Conservation (phyloP, 2,888 invertebrate genomes). For the Lepas anatifera region DNA sequence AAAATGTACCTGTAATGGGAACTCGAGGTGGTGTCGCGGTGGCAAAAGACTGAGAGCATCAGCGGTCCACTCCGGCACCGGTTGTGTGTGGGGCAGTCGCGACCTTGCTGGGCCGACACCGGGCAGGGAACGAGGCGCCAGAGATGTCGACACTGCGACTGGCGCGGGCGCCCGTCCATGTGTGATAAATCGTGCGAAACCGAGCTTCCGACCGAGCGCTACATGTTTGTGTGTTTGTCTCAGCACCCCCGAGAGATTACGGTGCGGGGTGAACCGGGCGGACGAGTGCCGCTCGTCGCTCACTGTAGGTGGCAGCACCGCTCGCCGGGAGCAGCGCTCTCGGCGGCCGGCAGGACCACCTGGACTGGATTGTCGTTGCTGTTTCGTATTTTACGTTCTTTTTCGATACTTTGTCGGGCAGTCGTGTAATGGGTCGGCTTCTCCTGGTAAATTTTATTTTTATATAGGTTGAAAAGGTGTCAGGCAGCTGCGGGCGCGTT, state of each 20-base stretch:
- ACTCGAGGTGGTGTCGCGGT: background rate
- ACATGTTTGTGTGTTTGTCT: background rate
- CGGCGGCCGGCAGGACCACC: no score
- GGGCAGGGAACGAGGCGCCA: background rate
- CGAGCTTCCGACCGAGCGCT: background rate
- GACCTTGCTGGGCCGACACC: background rate
- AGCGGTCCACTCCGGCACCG: background rate
- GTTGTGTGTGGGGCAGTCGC: background rate
- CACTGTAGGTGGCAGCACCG: background rate
- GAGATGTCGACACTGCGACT: background rate
- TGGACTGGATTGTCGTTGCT: no score
- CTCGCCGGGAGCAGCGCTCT: background rate
- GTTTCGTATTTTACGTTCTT: no score
- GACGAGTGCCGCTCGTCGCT: background rate
- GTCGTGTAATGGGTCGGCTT: no score
- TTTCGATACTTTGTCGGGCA: no score
- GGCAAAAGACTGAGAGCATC: background rate
- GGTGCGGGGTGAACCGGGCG: background rate
- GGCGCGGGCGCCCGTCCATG: background rate
- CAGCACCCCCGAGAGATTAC: conserved; percentile 1
- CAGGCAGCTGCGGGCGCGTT: background rate
- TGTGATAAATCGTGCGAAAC: background rate
- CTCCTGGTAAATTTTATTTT: background rate
- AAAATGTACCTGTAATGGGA: conserved; percentile 2
- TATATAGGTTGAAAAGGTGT: no score